These are phyloP conservation scores for Tamandua tetradactyla DNA, from an alignment of 2,797 vertebrate genomes.

Conservation along the genomic window DNA sequence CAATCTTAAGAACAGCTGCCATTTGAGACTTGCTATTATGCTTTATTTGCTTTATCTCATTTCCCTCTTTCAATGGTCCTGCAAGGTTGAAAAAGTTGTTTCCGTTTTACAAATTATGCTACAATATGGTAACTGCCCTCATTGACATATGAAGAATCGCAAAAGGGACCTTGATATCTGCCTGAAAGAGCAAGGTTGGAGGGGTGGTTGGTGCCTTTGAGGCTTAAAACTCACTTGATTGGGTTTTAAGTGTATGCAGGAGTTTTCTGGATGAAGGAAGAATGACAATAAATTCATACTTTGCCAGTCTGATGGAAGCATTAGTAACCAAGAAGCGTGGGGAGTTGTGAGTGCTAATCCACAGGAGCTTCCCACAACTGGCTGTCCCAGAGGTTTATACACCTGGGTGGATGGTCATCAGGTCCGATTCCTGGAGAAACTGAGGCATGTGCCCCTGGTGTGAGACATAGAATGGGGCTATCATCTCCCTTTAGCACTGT, in stretches of 20 bases:
- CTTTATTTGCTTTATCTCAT: background rate
- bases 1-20: background rate
- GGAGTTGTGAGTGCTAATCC: background rate
- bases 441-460: background rate
- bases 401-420: background rate
- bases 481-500: no score
- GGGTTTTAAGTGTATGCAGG: background rate
- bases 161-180: background rate
- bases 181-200: background rate
- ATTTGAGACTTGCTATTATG: background rate
- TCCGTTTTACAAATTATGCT: background rate
- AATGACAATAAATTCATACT: background rate
- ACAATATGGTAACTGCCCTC: background rate
- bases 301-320: background rate
- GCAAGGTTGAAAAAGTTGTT: background rate
- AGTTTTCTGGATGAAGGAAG: background rate
- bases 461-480: background rate
- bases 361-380: background rate
- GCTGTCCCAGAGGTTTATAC: background rate
- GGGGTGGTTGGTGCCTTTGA: no score
- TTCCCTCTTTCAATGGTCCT: background rate
- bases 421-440: background rate
- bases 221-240: background rate
- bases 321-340: background rate
- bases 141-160: background rate